Conservation (phyloP, 2,888 invertebrate species). For the Platerodrilus igneus region DNA sequence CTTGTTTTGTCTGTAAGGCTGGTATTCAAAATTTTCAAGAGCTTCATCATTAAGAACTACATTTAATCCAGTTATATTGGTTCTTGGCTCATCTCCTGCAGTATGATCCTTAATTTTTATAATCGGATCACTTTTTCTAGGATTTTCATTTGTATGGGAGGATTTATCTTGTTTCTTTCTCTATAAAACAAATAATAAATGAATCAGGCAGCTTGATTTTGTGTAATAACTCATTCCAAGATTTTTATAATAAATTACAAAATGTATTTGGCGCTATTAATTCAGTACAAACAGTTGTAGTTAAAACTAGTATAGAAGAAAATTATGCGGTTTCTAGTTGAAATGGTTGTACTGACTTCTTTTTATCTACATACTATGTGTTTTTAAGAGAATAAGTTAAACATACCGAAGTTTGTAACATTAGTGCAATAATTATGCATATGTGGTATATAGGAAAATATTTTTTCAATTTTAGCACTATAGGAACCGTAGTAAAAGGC, state of each 20-base stretch:
- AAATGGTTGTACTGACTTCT: too few relatives aligned
- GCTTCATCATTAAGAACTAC: background rate
- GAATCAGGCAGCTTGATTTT: background rate
- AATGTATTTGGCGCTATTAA: too few relatives aligned
- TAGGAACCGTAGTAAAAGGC: too few relatives aligned
- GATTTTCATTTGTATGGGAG: slow-evolving; percentile 13
- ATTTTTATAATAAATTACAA: background rate
- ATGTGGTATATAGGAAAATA: too few relatives aligned
- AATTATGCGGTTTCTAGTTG: too few relatives aligned
- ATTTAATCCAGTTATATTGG: background rate
- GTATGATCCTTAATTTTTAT: slow-evolving; percentile 26
- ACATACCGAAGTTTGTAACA: too few relatives aligned
- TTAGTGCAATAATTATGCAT: too few relatives aligned
- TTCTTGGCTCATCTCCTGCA: slow-evolving; percentile 29
- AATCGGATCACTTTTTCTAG: slow-evolving; percentile 1
- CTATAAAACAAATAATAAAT: slow-evolving; percentile 2
- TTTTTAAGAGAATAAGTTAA: too few relatives aligned
- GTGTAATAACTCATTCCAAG: background rate
- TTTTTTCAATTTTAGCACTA: too few relatives aligned
- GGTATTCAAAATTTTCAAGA: slow-evolving; percentile 30
- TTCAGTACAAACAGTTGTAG: too few relatives aligned
- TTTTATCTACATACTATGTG: too few relatives aligned
- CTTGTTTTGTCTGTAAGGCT: slow-evolving; percentile 42
- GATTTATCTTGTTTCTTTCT: slow-evolving; percentile 22
- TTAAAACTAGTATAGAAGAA: too few relatives aligned